These are phyloP conservation scores for Acanthis flammea DNA, from an alignment of 2,797 vertebrate genomes.

Conservation along the genomic window DNA sequence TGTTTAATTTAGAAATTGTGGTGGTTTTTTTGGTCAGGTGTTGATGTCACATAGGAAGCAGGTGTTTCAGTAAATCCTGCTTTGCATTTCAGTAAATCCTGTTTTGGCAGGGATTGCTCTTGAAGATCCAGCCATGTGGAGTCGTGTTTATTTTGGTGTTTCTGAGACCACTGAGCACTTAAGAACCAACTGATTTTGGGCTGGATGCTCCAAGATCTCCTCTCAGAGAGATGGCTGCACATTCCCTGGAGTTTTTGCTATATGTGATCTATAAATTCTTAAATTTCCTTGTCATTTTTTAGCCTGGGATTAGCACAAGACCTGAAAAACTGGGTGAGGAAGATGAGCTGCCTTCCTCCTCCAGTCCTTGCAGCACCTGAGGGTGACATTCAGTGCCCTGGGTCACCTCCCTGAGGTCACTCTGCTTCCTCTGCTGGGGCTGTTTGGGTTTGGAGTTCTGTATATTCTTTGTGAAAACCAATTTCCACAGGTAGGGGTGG, in stretches of 20 bases:
- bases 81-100: not conserved
- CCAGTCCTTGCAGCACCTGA: not conserved
- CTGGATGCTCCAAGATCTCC: not conserved
- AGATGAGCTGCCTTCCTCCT: not conserved
- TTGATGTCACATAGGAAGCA: not conserved
- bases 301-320: not conserved
- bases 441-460: not conserved
- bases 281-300: not conserved
- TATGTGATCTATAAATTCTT: not conserved
- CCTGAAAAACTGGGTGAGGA: not conserved
- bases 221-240: not conserved
- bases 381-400: not conserved
- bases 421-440: not conserved
- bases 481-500: not conserved
- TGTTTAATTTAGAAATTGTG: not conserved
- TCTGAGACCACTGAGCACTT: not conserved
- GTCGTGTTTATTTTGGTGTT: not conserved
- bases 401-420: not conserved
- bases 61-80: not conserved
- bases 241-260: accelerated
- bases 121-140: not conserved
- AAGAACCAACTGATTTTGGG: not conserved
- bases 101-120: not conserved
- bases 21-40: not conserved
- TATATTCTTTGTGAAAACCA: not conserved